phyloP scores from a whole-genome alignment of 1,140 invertebrate species.

The Tribolium castaneum region DNA sequence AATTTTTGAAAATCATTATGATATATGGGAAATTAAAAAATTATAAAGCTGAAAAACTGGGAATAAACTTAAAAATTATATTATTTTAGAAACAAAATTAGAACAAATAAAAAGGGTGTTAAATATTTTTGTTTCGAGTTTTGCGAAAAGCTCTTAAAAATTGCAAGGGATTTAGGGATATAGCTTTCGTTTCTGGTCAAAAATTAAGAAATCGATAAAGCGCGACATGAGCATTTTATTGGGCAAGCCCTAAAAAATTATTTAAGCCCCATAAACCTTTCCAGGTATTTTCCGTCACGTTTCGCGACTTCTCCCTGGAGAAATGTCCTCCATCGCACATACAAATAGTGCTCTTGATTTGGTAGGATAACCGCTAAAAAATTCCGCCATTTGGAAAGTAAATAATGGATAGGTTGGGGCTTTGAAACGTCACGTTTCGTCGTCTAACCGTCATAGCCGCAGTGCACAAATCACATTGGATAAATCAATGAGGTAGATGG shows the following conservation, averaged over 20 bases:
- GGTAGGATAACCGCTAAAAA: not conserved
- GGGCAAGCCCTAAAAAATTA: not conserved
- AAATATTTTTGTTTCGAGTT: too few relatives aligned
- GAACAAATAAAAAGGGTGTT: too few relatives aligned
- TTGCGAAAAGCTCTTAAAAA: too few relatives aligned
- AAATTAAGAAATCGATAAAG: not conserved
- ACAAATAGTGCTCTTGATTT: not conserved
- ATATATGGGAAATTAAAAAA: too few relatives aligned
- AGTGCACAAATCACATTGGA: slow-evolving; percentile 40
- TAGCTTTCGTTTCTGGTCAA: too few relatives aligned
- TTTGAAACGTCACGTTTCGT: not conserved
- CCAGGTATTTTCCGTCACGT: not conserved
- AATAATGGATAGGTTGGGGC: not conserved
- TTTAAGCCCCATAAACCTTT: not conserved
- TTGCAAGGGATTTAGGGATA: too few relatives aligned
- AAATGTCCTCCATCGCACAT: not conserved
- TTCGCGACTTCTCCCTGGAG: not conserved
- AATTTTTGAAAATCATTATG: too few relatives aligned
- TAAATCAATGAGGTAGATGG: slow-evolving; percentile 53
- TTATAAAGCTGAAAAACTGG: too few relatives aligned
- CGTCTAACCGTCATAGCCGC: not conserved
- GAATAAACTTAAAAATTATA: too few relatives aligned
- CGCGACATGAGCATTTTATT: not conserved
- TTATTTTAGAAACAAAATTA: too few relatives aligned
- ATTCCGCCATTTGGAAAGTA: not conserved